Base-by-base conservation (phyloP, 2,113 vertebrate genomes). In the Phylloscopus whistleri region DNA sequence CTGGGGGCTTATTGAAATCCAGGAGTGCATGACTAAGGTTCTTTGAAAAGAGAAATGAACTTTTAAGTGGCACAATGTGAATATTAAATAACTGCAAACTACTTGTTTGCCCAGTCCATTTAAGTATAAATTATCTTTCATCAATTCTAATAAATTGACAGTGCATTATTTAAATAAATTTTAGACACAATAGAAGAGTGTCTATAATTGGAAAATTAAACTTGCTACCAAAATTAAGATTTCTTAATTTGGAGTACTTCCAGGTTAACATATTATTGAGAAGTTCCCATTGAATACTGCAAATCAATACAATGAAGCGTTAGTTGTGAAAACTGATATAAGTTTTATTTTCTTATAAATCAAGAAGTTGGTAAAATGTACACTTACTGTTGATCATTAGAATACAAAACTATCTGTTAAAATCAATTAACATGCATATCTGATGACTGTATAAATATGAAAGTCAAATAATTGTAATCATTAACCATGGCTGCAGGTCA, bases 401-500 rank as follows among this genome's bases (percentile, higher is more conserved):
- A 93, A 95, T 95, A 96, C 85, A 96, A 95, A 95, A 90, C 66
- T 97, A 92, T 96, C 92, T 94, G 88, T 89, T 96, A 80, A 94
- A 95, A 96, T 96, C 87, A 93, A 95, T 97, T 96, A 94, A 92
- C 80, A 90, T 96, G 90, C 83, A 56, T 96, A 96, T 97, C 92
- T 95, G 95, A 95, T 97, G 83, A 89, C 88, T 93, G 60, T 97
- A 93, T 90, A 95, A 96, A 95, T 97, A 93, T 89, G 93, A 95
- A 96, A 97, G 80, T 97, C 88, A 96, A 95, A 96, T 97, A 96
- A 96, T 96, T 95, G 92, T 96, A 89, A 91, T 96, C 52, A 16
- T 96, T 97, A 97, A 95, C 96, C 92, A 84, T 95, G 90, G 93
- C 95, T 97, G 96, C 90, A 84, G 93, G 95, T 97, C 95, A 90